These are phyloP conservation scores for Laticauda laticaudata DNA, from an alignment of 2,113 vertebrate genomes.

Conservation along the genomic window DNA sequence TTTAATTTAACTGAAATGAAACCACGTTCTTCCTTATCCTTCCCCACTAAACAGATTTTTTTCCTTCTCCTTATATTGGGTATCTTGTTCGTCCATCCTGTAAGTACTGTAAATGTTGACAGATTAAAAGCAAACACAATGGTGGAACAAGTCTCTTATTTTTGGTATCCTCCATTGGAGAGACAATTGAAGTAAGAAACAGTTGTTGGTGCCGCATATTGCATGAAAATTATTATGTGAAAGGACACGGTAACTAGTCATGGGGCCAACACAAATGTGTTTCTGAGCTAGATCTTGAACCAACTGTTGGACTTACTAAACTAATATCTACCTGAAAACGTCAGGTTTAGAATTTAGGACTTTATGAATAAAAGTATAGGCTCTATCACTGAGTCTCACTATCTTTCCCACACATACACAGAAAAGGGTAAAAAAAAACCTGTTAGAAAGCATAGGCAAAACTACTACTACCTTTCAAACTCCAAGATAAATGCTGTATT, in stretches of 20 bases:
- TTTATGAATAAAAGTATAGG: neutral
- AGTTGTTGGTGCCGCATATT: neutral
- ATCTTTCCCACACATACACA: neutral
- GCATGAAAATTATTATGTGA: neutral
- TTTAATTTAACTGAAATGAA: neutral
- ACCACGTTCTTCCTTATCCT: neutral
- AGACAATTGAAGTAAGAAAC: neutral
- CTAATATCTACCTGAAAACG: neutral
- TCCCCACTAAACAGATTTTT: neutral
- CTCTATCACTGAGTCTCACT: neutral
- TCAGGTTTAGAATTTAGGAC: neutral
- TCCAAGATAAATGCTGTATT: neutral
- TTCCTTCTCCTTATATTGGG: neutral
- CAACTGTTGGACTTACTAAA: neutral
- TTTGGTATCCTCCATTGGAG: neutral
- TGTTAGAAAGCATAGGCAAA: neutral
- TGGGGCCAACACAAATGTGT: neutral
- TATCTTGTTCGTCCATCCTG: neutral
- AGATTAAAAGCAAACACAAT: neutral
- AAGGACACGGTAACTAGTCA: neutral
- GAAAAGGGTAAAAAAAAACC: neutral
- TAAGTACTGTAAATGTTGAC: neutral
- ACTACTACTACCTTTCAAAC: neutral
- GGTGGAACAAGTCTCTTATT: neutral
- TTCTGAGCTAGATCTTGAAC: neutral